Conservation (phyloP, 2,113 vertebrate genomes). For the Piprites chloris region DNA sequence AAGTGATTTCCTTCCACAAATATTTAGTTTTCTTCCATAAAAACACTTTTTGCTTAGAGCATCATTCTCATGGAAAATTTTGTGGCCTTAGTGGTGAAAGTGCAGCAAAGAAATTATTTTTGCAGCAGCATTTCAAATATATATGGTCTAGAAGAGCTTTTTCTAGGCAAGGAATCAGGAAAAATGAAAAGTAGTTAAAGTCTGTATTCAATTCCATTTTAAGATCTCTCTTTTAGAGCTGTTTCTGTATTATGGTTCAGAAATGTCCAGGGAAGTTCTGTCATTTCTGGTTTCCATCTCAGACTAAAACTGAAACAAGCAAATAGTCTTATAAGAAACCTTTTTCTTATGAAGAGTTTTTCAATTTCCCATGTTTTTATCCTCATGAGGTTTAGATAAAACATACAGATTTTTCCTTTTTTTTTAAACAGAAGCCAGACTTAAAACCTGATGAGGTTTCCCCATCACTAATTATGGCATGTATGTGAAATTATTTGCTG, state of each 20-base stretch:
- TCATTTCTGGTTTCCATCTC: conserved; percentile 31
- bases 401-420: not conserved
- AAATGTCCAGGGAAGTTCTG: conserved; percentile 31
- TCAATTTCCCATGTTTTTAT: conserved; percentile 2
- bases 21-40: not conserved
- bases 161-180: not conserved
- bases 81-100: not conserved
- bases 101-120: not conserved
- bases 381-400: not conserved
- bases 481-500: conserved; percentile 24
- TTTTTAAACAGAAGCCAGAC: conserved; percentile 10
- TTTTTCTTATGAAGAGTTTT: not conserved
- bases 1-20: not conserved
- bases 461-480: conserved; percentile 5
- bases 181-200: not conserved
- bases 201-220: not conserved
- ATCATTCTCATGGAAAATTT: not conserved
- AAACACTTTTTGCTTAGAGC: not conserved
- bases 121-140: not conserved
- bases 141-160: not conserved
- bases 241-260: not conserved
- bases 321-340: not conserved
- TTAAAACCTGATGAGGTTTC: conserved; percentile 18
- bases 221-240: not conserved
- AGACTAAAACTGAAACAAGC: not conserved